Evolutionary conservation across 2,888 invertebrate species (phyloP), one percentile per base, ranked within the genome.

Genomic region (Portevinia maculata): DNA sequence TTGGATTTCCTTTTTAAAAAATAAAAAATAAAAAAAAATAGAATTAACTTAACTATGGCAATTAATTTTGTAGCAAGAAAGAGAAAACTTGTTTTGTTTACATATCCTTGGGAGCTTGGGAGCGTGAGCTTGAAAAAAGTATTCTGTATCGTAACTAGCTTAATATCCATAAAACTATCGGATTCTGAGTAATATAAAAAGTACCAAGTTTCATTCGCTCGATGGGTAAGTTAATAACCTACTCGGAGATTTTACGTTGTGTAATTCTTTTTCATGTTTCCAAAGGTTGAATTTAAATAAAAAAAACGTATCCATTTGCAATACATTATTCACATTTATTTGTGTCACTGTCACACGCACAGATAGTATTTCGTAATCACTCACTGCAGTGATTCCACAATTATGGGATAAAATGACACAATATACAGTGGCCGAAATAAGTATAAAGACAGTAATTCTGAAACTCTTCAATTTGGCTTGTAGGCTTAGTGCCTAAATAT

Each of bases 211-310:
- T 70, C 24, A 34, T 46, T 24, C n/a, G 15, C 28, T 48, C 34
- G 53, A 55, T 17, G 17, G 24, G 28, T 39, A 19, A 9, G 52
- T 41, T 11, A 44, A 21, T 86, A 89, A 90, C 91, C 87, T 90
- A 90, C 91, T 90, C 91, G 90, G 89, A 86, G 89, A 87, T 89
- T 90, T 90, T n/a, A n/a, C 64, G 90, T 90, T 85, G 90, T n/a
- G n/a, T n/a, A n/a, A n/a, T n/a, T n/a, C n/a, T n/a, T n/a, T n/a
- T n/a, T n/a, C n/a, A n/a, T n/a, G n/a, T n/a, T n/a, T n/a, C n/a
- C n/a, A n/a, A n/a, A n/a, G n/a, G n/a, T n/a, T n/a, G n/a, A n/a
- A n/a, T n/a, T n/a, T n/a, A n/a, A n/a, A n/a, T n/a, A n/a, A n/a
- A n/a, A n/a, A n/a, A n/a, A n/a, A n/a, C n/a, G n/a, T n/a, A n/a